Conservation (phyloP, 1,140 invertebrate genomes). For the Paraescarpia echinospica region DNA sequence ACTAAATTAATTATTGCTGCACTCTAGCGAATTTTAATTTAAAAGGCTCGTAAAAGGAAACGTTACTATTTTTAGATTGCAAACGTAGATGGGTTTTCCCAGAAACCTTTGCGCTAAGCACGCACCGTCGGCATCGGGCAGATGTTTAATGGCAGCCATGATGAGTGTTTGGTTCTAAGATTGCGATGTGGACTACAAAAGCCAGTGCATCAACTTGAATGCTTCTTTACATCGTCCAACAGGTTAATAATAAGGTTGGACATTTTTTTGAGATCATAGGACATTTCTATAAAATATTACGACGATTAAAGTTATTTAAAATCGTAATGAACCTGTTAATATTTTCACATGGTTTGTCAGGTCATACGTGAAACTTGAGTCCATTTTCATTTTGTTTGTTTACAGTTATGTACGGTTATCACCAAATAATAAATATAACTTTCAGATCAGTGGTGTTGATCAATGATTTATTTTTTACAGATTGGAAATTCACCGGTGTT, state of each 20-base stretch:
- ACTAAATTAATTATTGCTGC: neutral
- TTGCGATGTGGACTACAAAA: neutral
- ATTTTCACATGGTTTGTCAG: conserved; percentile 5
- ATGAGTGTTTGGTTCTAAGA: neutral
- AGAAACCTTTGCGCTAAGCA: neutral
- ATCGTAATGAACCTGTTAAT: neutral
- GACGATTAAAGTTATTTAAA: neutral
- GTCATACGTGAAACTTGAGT: neutral
- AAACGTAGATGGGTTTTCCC: neutral
- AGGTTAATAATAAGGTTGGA: neutral
- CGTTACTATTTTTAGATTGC: neutral
- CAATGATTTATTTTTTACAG: neutral
- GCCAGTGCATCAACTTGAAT: neutral
- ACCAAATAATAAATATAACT: neutral
- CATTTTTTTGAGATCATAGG: neutral
- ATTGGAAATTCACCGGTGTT: neutral
- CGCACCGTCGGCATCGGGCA: conserved; percentile 1
- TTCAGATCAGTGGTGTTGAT: neutral
- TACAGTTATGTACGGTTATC: neutral
- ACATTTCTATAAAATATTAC: neutral
- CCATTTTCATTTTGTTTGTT: neutral
- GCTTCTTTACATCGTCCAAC: neutral
- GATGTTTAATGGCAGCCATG: conserved; percentile 4
- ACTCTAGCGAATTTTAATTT: neutral
- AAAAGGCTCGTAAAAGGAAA: neutral